Conservation (phyloP, 2,797 vertebrate genomes). For the Darevskia nairensis region DNA sequence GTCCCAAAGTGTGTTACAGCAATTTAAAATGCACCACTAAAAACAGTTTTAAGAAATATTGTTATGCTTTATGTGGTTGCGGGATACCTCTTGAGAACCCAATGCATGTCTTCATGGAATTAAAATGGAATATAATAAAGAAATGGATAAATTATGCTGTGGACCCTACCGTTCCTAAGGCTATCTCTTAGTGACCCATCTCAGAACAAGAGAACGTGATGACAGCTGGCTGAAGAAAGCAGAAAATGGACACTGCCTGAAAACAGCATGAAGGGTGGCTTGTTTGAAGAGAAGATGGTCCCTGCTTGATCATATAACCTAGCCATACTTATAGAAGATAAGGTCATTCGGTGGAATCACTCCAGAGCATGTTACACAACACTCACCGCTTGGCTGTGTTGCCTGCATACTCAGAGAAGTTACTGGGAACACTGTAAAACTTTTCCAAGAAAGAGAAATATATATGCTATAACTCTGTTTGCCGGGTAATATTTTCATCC, state of each 20-base stretch:
- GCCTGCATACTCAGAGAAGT: background rate
- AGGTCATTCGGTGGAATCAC: background rate
- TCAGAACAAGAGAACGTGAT: background rate
- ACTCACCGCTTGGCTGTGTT: background rate
- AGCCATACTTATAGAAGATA: background rate
- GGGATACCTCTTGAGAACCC: background rate
- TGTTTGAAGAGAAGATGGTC: background rate
- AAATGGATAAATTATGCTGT: background rate
- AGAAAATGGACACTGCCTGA: background rate
- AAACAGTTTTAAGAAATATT: no score
- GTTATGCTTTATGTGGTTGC: no score
- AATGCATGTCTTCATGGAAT: background rate
- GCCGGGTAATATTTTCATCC: background rate
- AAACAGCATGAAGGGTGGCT: background rate
- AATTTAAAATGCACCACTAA: no score
- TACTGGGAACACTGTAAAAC: background rate
- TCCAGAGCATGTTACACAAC: background rate
- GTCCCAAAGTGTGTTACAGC: no score
- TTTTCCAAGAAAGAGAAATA: background rate
- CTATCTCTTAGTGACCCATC: background rate
- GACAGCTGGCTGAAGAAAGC: background rate
- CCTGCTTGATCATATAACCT: background rate
- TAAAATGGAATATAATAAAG: background rate
- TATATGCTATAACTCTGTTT: background rate
- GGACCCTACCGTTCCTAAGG: background rate